Conservation (phyloP, 2,797 vertebrate genomes). For the Chloroceryle amazona region DNA sequence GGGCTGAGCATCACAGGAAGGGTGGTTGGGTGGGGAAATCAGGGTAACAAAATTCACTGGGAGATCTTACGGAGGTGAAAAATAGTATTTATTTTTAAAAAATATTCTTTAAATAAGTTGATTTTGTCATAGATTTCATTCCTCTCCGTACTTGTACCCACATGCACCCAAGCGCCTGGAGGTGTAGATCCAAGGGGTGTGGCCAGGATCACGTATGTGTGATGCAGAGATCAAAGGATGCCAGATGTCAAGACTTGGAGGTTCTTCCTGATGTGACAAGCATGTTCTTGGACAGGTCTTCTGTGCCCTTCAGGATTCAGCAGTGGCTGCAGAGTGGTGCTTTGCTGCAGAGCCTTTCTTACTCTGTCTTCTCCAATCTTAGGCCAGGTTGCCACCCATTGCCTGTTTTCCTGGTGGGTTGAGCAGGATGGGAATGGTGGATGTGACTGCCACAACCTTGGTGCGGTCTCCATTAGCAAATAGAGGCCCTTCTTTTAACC, state of each 20-base stretch:
- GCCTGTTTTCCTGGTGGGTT: not conserved
- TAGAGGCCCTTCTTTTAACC: not conserved
- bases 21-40: not conserved
- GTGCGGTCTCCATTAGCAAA: not conserved
- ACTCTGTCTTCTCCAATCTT: not conserved
- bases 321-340: not conserved
- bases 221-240: fast-evolving
- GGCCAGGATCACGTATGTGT: not conserved
- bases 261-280: not conserved
- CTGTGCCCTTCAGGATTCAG: not conserved
- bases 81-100: not conserved
- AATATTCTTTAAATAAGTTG: not conserved
- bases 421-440: not conserved
- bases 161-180: not conserved
- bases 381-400: not conserved
- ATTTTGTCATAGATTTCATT: not conserved
- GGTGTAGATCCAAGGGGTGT: not conserved
- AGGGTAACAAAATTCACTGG: not conserved
- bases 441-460: not conserved
- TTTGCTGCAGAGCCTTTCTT: not conserved
- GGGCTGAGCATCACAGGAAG: not conserved
- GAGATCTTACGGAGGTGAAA: not conserved
- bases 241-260: not conserved
- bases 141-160: not conserved
- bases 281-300: not conserved